Evolutionary conservation across 2,113 vertebrate genomes (phyloP).

Genomic region (Percopsis transmontana): DNA sequence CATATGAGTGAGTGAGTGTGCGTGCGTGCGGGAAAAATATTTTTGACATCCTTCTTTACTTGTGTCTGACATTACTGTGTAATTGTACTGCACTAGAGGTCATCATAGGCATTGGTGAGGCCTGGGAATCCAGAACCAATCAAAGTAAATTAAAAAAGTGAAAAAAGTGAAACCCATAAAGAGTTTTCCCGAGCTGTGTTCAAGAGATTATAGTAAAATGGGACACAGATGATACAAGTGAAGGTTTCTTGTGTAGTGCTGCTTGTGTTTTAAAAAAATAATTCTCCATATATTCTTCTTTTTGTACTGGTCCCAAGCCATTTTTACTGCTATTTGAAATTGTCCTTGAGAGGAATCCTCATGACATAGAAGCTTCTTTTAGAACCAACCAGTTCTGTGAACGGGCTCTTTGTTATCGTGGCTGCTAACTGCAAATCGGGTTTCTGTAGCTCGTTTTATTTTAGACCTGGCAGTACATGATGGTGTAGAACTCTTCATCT

Average conservation of each 20-base stretch:
- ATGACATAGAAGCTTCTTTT: constrained; percentile 27
- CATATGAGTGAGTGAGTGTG: neutral
- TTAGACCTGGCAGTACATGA: constrained; percentile 4
- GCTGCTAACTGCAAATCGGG: constrained; percentile 10
- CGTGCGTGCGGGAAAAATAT: neutral
- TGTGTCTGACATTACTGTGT: constrained; percentile 33
- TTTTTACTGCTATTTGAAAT: constrained; percentile 6
- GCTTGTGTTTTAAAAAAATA: neutral
- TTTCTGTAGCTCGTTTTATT: neutral
- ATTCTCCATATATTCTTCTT: neutral
- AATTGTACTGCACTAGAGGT: constrained; percentile 27
- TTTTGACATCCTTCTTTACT: constrained; percentile 32
- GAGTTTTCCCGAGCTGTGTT: constrained; percentile 1
- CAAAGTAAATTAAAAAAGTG: neutral
- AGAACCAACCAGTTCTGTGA: constrained; percentile 9
- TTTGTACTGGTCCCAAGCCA: neutral
- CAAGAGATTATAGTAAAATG: too few relatives aligned
- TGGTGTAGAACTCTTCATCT: neutral
- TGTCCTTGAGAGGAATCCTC: constrained; percentile 23
- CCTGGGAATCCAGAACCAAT: neutral
- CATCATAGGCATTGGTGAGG: constrained; percentile 2
- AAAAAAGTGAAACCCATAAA: neutral
- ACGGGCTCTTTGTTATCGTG: neutral
- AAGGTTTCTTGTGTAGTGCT: neutral
- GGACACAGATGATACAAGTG: neutral